phyloP scores from a whole-genome alignment of 2,113 vertebrate genomes.

The Neomonachus schauinslandi region DNA sequence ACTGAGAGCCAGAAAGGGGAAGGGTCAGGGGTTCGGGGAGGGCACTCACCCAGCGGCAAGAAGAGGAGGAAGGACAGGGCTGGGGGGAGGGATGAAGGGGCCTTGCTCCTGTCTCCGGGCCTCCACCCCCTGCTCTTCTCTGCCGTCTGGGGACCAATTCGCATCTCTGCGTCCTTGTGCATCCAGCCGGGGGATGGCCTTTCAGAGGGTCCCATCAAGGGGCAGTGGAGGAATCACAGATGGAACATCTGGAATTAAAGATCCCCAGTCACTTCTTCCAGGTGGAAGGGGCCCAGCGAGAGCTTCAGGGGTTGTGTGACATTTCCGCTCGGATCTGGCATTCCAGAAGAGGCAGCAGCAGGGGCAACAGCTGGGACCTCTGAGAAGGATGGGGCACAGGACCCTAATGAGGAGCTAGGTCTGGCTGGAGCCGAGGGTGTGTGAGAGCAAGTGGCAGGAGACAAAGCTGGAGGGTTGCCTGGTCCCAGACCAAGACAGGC shows the following conservation, averaged over 20 bases:
- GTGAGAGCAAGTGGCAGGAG: neutral
- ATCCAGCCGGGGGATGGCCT: neutral
- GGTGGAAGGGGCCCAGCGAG: neutral
- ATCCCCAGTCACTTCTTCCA: neutral
- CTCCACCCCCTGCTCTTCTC: neutral
- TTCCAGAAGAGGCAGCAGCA: neutral
- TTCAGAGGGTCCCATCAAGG: conserved; percentile 57
- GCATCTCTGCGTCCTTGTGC: conserved; percentile 75
- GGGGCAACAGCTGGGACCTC: neutral
- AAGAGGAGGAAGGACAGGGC: conserved; percentile 71
- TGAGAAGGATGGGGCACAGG: neutral
- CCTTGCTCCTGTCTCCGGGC: neutral
- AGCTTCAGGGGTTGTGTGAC: neutral
- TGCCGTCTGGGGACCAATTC: neutral
- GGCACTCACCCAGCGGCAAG: conserved; percentile 80
- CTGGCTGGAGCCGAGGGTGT: neutral
- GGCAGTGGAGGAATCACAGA: conserved; percentile 39
- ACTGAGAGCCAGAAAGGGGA: neutral
- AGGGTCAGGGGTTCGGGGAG: neutral
- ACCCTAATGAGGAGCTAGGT: neutral
- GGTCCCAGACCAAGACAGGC: neutral
- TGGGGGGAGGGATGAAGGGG: conserved; percentile 50
- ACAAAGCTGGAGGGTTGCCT: neutral
- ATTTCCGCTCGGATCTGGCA: neutral
- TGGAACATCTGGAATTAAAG: conserved; percentile 62